Base-by-base conservation (phyloP, 2,113 vertebrate genomes). In the Pterocles orientalis region DNA sequence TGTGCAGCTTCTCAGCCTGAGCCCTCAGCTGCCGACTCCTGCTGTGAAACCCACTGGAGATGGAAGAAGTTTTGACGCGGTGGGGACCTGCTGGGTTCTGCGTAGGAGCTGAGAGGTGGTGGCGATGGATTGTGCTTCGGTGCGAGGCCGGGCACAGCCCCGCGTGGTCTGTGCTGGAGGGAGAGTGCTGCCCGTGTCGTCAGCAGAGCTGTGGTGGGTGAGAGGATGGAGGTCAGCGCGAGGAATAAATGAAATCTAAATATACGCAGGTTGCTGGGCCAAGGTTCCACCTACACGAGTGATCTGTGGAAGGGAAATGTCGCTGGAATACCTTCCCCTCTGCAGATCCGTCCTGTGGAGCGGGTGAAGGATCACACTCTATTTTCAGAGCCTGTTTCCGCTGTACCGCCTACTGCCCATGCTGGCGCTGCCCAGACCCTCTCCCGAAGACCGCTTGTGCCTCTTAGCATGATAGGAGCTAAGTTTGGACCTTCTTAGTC, bases 131-230 rank as follows among this genome's bases (percentile, higher is more conserved):
- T 6, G 7, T 45, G 53, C 16, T 14, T 24, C 0, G 3, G 61
- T 14, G 34, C 3, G 80, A 25, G 43, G 54, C 17, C 1, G 1
- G 3, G 33, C 3, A 17, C n/a, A 39, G 73, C 33, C 48, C 33
- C 0, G 0, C 6, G 1, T 15, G 7, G 47, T 29, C 31, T 13
- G n/a, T 12, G 61, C 62, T 50, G 51, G 54, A 72, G 76, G 57
- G 53, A 18, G 47, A 12, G 56, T 1, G 18, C 33, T 84, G 82
- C 51, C 61, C 0, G 4, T 8, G 68, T 3, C 1, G 5, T 48
- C 5, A 3, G 28, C 0, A 0, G 86, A 61, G 75, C 57, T 3
- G 66, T 2, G 51, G 34, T 21, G 3, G 3, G 62, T 33, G 81
- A 60, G 90, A 87, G 82, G 64, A 34, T 0, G 9, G 72, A 39